These are phyloP conservation scores for Boulengeromyrus knoepffleri DNA, from an alignment of 2,113 vertebrate genomes.

Conservation along the genomic window DNA sequence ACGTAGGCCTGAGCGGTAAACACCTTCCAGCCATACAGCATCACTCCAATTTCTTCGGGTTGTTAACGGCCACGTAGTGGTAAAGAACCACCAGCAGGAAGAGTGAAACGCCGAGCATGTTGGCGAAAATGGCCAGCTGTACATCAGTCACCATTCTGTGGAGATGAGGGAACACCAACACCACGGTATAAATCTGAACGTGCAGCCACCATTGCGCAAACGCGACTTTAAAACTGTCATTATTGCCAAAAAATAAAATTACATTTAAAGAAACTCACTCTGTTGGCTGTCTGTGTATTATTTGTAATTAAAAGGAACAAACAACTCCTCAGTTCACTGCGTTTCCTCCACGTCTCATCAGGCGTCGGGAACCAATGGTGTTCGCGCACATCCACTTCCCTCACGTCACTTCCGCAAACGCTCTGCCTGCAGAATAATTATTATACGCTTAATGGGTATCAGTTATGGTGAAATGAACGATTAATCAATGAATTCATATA, in stretches of 20 bases:
- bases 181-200: neutral
- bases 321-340: constrained; percentile 26
- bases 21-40: neutral
- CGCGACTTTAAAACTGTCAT: neutral
- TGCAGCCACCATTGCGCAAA: neutral
- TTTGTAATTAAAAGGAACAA: neutral
- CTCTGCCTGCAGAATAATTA: neutral
- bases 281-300: neutral
- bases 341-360: constrained; percentile 47
- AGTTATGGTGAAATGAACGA: neutral
- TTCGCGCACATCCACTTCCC: neutral
- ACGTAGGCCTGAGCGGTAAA: neutral
- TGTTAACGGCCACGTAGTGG: constrained; percentile 96
- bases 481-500: neutral
- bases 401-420: neutral
- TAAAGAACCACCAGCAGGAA: constrained; percentile 92
- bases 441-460: neutral
- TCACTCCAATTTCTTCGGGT: constrained; percentile 88
- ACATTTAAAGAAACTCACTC: neutral
- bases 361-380: neutral
- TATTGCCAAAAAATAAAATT: neutral
- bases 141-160: constrained; percentile 93
- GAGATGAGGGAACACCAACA: neutral
- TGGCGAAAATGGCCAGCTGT: constrained; percentile 94
- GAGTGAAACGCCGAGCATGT: constrained; percentile 94